phyloP scores from a whole-genome alignment of 2,113 vertebrate genomes.

The Mesocricetus auratus region DNA sequence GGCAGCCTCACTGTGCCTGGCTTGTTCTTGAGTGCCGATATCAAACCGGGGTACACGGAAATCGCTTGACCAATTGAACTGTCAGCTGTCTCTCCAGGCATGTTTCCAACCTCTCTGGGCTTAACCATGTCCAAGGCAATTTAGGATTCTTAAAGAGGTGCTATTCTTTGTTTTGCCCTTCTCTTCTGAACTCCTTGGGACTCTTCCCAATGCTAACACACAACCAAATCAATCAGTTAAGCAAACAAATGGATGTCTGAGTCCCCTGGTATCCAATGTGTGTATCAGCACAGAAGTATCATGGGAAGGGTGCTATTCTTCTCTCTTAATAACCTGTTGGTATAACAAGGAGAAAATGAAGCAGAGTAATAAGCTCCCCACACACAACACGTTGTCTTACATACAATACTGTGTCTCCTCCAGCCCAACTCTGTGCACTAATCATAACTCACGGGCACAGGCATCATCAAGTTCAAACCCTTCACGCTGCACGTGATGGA shows the following conservation, averaged over 20 bases:
- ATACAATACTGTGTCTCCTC: not conserved
- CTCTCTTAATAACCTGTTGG: not conserved
- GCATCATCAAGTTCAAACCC: not conserved
- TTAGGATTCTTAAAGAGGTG: not conserved
- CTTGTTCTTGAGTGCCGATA: not conserved
- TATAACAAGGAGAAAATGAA: not conserved
- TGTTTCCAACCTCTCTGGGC: not conserved
- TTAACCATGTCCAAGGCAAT: not conserved
- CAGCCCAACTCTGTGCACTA: not conserved
- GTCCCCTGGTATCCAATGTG: not conserved
- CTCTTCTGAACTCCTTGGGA: not conserved
- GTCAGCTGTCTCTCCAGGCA: not conserved
- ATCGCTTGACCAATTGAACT: not conserved
- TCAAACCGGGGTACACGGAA: not conserved
- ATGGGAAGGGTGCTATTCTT: not conserved
- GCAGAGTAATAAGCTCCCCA: not conserved
- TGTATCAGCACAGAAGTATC: not conserved
- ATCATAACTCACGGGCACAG: not conserved
- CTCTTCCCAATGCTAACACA: not conserved
- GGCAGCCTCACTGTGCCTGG: not conserved
- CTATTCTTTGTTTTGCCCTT: not conserved
- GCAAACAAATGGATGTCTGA: not conserved
- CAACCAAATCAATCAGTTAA: not conserved
- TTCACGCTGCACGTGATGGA: not conserved
- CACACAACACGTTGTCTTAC: not conserved